These are phyloP conservation scores for Cydia pomonella DNA, from an alignment of 1,140 invertebrate species.

Conservation along the genomic window DNA sequence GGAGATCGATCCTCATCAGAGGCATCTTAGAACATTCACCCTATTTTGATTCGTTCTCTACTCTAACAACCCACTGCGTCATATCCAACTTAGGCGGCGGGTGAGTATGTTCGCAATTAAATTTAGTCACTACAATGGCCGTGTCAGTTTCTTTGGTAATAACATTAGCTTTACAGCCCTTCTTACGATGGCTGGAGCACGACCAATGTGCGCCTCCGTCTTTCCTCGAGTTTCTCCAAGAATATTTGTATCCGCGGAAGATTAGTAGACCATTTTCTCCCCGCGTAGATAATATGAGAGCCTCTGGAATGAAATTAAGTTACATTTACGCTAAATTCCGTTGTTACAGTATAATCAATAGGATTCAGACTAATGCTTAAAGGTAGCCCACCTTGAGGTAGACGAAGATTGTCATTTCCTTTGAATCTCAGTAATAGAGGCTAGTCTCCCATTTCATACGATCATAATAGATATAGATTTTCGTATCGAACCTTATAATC, in stretches of 20 bases:
- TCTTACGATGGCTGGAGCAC: constrained; percentile 65
- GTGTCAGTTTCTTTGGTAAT: constrained; percentile 49
- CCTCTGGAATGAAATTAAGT: constrained; percentile 46
- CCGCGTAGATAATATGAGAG: constrained; percentile 56
- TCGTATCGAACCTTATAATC: background rate
- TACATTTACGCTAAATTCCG: no score
- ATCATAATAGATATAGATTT: no score
- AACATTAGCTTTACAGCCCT: constrained; percentile 61
- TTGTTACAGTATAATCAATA: no score
- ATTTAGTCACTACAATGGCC: constrained; percentile 45
- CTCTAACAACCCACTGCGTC: constrained; percentile 32
- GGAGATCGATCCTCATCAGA: background rate
- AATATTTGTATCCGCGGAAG: constrained; percentile 58
- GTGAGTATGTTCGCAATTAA: constrained; percentile 52
- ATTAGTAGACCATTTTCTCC: constrained; percentile 48
- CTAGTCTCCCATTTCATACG: no score
- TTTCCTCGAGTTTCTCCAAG: constrained; percentile 54
- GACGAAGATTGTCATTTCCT: no score
- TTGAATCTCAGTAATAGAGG: no score
- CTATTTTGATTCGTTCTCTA: background rate
- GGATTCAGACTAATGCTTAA: no score
- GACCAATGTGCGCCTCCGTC: constrained; percentile 61
- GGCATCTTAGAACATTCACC: background rate
- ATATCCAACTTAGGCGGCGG: constrained; percentile 47
- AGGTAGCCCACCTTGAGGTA: no score